Conservation (phyloP, 2,888 invertebrate species). For the Dryococelus australis region DNA sequence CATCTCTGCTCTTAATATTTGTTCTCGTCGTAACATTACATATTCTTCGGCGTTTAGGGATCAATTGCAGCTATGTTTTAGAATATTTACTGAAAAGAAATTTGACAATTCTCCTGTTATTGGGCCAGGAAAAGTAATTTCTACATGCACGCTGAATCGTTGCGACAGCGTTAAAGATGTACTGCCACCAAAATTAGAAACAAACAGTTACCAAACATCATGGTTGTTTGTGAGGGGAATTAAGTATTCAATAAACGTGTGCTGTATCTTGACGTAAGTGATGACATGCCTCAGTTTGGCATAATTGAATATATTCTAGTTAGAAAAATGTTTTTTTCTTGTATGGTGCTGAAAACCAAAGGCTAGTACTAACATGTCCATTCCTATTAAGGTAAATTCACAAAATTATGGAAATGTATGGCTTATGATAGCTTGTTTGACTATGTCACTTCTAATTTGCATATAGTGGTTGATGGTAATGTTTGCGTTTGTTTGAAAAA, state of each 20-base stretch:
- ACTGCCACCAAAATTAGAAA: neutral
- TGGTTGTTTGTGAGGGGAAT: neutral
- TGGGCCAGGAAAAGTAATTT: neutral
- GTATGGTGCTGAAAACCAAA: neutral
- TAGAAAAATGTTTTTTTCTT: neutral
- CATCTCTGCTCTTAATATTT: neutral
- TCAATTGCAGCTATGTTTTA: neutral
- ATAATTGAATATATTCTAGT: neutral
- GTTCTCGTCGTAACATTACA: neutral
- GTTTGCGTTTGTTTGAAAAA: no score
- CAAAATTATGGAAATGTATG: neutral
- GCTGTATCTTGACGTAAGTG: neutral
- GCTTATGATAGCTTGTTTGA: neutral
- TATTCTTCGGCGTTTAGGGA: neutral
- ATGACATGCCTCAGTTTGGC: neutral
- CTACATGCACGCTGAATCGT: neutral
- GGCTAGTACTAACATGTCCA: neutral
- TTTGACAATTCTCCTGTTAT: neutral
- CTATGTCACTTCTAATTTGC: no score
- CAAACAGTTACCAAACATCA: neutral
- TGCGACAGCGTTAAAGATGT: neutral
- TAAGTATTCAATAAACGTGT: neutral
- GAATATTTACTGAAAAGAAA: neutral
- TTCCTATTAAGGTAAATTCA: neutral
- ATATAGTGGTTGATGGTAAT: no score